Base-by-base conservation (phyloP, 2,888 invertebrate species). In the Adelphocoris suturalis region DNA sequence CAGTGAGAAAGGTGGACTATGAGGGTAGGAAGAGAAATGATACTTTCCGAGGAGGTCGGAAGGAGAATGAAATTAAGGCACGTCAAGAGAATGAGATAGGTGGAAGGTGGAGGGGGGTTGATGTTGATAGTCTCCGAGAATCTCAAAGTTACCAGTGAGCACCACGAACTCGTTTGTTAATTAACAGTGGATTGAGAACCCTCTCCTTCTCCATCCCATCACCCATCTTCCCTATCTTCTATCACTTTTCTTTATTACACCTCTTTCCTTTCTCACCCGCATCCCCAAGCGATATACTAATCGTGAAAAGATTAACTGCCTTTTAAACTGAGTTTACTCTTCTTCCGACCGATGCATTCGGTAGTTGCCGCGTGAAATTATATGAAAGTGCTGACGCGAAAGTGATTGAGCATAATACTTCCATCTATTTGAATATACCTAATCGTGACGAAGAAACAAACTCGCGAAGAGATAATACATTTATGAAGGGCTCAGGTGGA, bases 11-110 rank as follows among this genome's bases (percentile, higher is more conserved):
- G 23, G 68, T 19, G 68, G 68, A 23, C 23, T 2, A 12, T 9
- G 68, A 23, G 27, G 68, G 23, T 23, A 1, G 57, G 23, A 68
- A 68, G 68, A 23, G 68, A 68, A 68, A 68, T 68, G 68, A 68
- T 68, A 68, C 68, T 23, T 61, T 19, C 23, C 27, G 23, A 68
- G 68, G 19, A 68, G 68, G 68, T 68, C 68, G 68, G 68, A 68
- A 68, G 68, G 68, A 68, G 68, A 68, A 68, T 68, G 68, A 68
- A 68, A 68, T 68, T 68, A 68, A 68, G 68, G 68, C 68, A 68
- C 19, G 23, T 19, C 68, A 68, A 68, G 68, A 23, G 68, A 14
- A 68, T 68, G 68, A 68, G 68, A 68, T 68, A 68, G 68, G 23
- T 23, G 52, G 52, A 23, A 5, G 23, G 68, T 4, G 23, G 27